Conservation (phyloP, 1,140 invertebrate genomes). For the Bilobella aurantiaca region DNA sequence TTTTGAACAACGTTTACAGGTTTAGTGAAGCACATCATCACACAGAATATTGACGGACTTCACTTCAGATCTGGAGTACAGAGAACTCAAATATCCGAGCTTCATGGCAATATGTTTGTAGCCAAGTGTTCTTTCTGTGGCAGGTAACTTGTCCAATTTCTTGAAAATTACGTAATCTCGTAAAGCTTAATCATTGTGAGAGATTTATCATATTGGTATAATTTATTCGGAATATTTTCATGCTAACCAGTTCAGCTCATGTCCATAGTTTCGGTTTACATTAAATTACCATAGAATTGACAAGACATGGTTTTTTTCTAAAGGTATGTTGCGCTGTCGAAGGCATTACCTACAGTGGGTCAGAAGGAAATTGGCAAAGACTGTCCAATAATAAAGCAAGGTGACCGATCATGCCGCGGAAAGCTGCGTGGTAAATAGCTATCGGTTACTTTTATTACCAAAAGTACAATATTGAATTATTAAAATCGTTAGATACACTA, state of each 20-base stretch:
- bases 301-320: not conserved
- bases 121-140: slow-evolving; percentile 86
- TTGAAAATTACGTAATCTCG: too few relatives aligned
- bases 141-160: slow-evolving; percentile 55
- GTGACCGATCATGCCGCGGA: slow-evolving; percentile 66
- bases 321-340: not conserved
- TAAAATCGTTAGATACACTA: slow-evolving; percentile 55
- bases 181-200: slow-evolving; percentile 38
- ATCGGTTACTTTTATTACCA: not conserved
- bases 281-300: not conserved
- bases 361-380: slow-evolving; percentile 70
- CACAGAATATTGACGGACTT: slow-evolving; percentile 96
- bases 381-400: slow-evolving; percentile 53
- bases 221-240: not conserved
- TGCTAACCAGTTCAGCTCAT: too few relatives aligned
- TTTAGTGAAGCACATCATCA: slow-evolving; percentile 76
- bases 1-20: slow-evolving; percentile 40
- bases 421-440: slow-evolving; percentile 51
- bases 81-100: slow-evolving; percentile 70
- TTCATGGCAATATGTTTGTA: slow-evolving; percentile 97
- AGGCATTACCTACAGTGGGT: slow-evolving; percentile 72
- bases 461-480: not conserved
- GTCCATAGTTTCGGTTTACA: not conserved
- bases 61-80: slow-evolving; percentile 81
- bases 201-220: not conserved